A percentile compares a stretch with the other conserved stretches of the same genome.
These are phyloP conservation scores for Lucilia sericata DNA, from an alignment of 1,140 invertebrate genomes.

Conservation along the genomic window DNA sequence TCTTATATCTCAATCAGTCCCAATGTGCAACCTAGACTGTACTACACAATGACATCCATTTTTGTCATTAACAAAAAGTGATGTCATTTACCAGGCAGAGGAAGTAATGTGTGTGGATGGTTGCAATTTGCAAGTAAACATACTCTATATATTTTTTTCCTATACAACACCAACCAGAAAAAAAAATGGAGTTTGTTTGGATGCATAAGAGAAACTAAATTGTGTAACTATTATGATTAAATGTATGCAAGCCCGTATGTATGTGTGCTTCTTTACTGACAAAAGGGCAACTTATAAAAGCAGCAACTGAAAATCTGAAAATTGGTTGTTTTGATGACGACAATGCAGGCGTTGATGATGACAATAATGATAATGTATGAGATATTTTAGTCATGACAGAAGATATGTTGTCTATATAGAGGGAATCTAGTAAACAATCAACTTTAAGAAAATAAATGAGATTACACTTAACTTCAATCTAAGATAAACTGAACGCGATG, in stretches of 20 bases:
- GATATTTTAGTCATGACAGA: no score
- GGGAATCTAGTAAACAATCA: no score
- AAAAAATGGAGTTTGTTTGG: not conserved
- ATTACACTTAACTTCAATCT: no score
- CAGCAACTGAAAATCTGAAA: no score
- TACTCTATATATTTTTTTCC: not conserved
- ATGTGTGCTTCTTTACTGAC: not conserved
- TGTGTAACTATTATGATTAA: not conserved
- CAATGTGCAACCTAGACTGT: not conserved
- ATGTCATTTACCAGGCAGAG: not conserved
- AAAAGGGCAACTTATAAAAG: no score
- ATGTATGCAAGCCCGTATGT: not conserved
- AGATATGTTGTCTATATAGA: no score
- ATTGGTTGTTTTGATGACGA: no score
- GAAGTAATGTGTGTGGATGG: not conserved
- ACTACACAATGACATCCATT: conserved; percentile 1
- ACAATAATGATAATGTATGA: no score
- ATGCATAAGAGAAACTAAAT: not conserved
- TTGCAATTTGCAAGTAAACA: not conserved
- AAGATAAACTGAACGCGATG: no score
- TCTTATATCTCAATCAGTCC: not conserved
- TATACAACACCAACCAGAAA: not conserved
- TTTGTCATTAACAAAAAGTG: conserved; percentile 1
- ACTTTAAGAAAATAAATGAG: no score
- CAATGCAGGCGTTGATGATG: no score